Evolutionary conservation across 2,113 vertebrate genomes (phyloP).

Genomic region (Hiodon alosoides): DNA sequence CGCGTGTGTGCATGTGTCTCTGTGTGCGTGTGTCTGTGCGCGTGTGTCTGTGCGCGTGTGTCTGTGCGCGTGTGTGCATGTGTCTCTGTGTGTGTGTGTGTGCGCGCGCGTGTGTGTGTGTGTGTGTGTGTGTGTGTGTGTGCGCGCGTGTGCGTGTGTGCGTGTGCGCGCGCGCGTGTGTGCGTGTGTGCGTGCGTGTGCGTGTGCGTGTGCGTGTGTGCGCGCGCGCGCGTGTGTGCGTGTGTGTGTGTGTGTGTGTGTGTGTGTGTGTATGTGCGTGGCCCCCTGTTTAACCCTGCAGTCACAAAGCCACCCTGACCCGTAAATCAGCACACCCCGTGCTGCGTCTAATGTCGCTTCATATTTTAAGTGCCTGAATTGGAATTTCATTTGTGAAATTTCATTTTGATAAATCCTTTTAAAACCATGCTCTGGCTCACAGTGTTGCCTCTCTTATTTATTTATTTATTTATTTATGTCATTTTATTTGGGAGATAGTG

Average conservation of each 20-base stretch:
- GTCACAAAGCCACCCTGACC: conserved; percentile 35
- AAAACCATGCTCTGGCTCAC: conserved; percentile 80
- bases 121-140: too few relatives aligned
- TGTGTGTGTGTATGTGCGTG: conserved; percentile 31
- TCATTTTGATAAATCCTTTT: conserved; percentile 95
- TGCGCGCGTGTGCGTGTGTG: too few relatives aligned
- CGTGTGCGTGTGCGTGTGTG: too few relatives aligned
- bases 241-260: conserved; percentile 36
- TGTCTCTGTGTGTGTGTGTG: too few relatives aligned
- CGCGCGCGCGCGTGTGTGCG: not conserved
- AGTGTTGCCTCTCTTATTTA: conserved; percentile 74
- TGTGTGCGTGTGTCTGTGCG: too few relatives aligned
- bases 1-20: too few relatives aligned
- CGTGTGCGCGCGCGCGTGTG: too few relatives aligned
- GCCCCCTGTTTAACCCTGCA: not conserved
- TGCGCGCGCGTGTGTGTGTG: too few relatives aligned
- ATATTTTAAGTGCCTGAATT: conserved; percentile 89
- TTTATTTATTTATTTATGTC: conserved; percentile 68
- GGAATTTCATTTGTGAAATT: conserved; percentile 97
- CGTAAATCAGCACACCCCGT: conserved; percentile 53
- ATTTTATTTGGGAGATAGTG: conserved; percentile 88
- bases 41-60: too few relatives aligned
- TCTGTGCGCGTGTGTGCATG: too few relatives aligned
- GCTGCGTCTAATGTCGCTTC: conserved; percentile 76
- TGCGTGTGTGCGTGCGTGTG: too few relatives aligned